These are phyloP conservation scores for Eupithecia abbreviata DNA, from an alignment of 2,888 invertebrate genomes.

Conservation along the genomic window DNA sequence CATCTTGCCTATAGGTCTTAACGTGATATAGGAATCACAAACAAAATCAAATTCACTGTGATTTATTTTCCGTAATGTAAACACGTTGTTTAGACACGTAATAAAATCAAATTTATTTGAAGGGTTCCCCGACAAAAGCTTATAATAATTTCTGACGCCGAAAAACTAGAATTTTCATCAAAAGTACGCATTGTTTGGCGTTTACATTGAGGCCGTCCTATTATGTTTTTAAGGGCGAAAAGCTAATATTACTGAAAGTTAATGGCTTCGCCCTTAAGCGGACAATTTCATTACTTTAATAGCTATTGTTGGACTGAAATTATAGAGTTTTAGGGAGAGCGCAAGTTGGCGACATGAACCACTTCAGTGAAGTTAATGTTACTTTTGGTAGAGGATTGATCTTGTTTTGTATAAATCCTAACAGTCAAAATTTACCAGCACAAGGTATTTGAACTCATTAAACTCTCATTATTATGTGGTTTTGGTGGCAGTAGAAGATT, in stretches of 20 bases:
- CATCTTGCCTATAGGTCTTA: too few species aligned
- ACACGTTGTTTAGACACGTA: not conserved
- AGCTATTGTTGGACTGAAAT: slow-evolving; percentile 35
- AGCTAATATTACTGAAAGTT: slow-evolving; percentile 41
- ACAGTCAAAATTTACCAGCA: too few species aligned
- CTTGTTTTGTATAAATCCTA: not conserved
- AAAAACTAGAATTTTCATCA: slow-evolving; percentile 32
- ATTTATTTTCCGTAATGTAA: not conserved
- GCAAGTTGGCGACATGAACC: not conserved
- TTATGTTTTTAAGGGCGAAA: slow-evolving; percentile 39
- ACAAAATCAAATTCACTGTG: not conserved
- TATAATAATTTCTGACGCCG: slow-evolving; percentile 16
- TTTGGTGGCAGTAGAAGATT: too few species aligned
- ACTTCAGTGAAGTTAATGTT: not conserved
- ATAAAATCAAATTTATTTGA: slow-evolving; percentile 15
- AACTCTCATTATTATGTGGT: too few species aligned
- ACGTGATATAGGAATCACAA: not conserved
- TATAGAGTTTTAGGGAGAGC: slow-evolving; percentile 25
- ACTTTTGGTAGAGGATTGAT: not conserved
- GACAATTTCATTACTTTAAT: slow-evolving; percentile 42
- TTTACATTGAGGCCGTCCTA: slow-evolving; percentile 35
- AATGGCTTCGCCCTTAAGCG: slow-evolving; percentile 39
- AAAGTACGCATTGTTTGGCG: slow-evolving; percentile 33
- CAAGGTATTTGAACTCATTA: too few species aligned
- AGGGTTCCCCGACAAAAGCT: slow-evolving; percentile 15